A percentile compares a stretch with the other conserved stretches of the same genome.
Evolutionary conservation across 1,140 invertebrate genomes (phyloP).

Genomic region (Ganaspis sp.): DNA sequence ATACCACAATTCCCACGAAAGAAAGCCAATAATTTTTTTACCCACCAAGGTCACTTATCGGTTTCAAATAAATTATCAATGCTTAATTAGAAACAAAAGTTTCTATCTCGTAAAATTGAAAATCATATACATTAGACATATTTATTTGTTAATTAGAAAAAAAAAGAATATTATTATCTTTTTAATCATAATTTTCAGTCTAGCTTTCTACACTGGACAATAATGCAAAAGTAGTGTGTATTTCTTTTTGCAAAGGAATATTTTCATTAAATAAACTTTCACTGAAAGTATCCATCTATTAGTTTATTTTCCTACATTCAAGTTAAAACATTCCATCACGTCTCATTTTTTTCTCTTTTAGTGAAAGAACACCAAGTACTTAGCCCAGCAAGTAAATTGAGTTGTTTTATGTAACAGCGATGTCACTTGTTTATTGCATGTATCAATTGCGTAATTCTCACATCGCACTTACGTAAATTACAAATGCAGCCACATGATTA

Average conservation of each 20-base stretch:
- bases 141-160: slow-evolving; percentile 16
- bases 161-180: neutral
- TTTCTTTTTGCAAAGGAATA: slow-evolving; percentile 4
- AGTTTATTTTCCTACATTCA: slow-evolving; percentile 19
- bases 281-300: slow-evolving; percentile 23
- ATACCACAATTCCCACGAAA: too few species aligned
- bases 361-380: slow-evolving; percentile 4
- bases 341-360: neutral
- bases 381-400: slow-evolving; percentile 25
- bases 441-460: slow-evolving; percentile 12
- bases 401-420: slow-evolving; percentile 11
- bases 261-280: slow-evolving; percentile 23
- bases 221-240: neutral
- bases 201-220: slow-evolving; percentile 12
- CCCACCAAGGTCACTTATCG: neutral
- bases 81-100: neutral
- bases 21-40: too few species aligned
- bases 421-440: slow-evolving; percentile 22
- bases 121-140: neutral
- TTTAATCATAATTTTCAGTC: slow-evolving; percentile 4
- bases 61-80: neutral
- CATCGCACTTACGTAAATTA: slow-evolving; percentile 1
- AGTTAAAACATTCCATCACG: slow-evolving; percentile 18
- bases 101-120: neutral
- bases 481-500: neutral